A percentile compares a stretch with the other conserved stretches of the same genome.
Evolutionary conservation across 1,140 invertebrate genomes (phyloP).

Genomic region (Pseudomyrmex pallidus): DNA sequence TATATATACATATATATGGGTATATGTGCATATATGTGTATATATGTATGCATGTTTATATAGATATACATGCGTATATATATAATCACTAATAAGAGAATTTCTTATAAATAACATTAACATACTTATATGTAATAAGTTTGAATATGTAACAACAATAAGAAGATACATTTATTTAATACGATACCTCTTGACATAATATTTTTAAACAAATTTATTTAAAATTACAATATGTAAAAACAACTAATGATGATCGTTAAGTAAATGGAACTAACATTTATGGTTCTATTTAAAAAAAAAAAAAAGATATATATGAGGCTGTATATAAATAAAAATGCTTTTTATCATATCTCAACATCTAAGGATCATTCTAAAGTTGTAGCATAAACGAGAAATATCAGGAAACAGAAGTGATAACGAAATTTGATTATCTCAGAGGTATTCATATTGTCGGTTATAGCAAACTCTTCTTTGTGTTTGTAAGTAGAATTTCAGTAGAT

Average conservation of each 20-base stretch:
- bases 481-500: too few relatives aligned
- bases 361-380: conserved; percentile 62
- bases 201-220: conserved; percentile 71
- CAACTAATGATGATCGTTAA: conserved; percentile 17
- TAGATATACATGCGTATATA: too few relatives aligned
- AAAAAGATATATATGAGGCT: conserved; percentile 55
- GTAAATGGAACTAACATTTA: conserved; percentile 29
- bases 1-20: conserved; percentile 51
- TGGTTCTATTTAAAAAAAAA: conserved; percentile 23
- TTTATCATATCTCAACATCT: conserved; percentile 57
- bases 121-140: conserved; percentile 14
- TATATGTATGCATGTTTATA: neutral
- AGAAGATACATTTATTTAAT: conserved; percentile 42
- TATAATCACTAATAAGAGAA: neutral
- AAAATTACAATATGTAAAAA: conserved; percentile 48
- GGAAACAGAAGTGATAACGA: neutral
- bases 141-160: conserved; percentile 46
- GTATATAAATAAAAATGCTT: conserved; percentile 75
- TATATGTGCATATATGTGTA: conserved; percentile 31
- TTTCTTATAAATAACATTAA: conserved; percentile 37
- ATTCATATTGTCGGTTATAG: conserved; percentile 58
- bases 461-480: conserved; percentile 21
- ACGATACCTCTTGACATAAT: conserved; percentile 67
- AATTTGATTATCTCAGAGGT: conserved; percentile 44
- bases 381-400: conserved; percentile 40